Evolutionary conservation across 1,140 invertebrate species (phyloP).

Genomic region (Lethocerus indicus): DNA sequence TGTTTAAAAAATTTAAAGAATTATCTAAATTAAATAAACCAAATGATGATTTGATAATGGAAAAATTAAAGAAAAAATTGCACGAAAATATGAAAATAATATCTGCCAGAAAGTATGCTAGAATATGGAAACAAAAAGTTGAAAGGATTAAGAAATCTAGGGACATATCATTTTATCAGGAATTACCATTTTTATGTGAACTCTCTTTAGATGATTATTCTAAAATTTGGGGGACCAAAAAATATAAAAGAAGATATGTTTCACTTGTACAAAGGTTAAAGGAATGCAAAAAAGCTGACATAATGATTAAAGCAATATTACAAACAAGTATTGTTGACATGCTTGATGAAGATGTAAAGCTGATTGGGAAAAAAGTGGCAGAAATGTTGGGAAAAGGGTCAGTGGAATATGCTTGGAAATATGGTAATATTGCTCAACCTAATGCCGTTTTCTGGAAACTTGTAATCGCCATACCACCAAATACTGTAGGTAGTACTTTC

Average conservation of each 20-base stretch:
- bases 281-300: constrained; percentile 8
- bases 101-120: constrained; percentile 12
- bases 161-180: too few relatives aligned
- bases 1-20: too few relatives aligned
- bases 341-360: constrained; percentile 6
- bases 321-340: constrained; percentile 7
- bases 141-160: constrained; percentile 9
- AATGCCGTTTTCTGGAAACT: constrained; percentile 9
- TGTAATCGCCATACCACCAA: constrained; percentile 4
- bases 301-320: constrained; percentile 9
- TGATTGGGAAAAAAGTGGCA: constrained; percentile 6
- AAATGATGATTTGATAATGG: not conserved
- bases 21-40: too few relatives aligned
- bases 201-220: constrained; percentile 12
- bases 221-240: constrained; percentile 12
- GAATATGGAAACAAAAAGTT: constrained; percentile 14
- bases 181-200: constrained; percentile 4
- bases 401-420: constrained; percentile 1
- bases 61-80: constrained; percentile 14
- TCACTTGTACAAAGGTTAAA: constrained; percentile 6
- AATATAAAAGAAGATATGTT: not conserved
- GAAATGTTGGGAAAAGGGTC: constrained; percentile 4
- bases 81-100: constrained; percentile 13
- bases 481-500: constrained; percentile 5
- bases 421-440: constrained; percentile 7